Base-by-base conservation (phyloP, 1,140 invertebrate genomes). In the Semibalanus balanoides region DNA sequence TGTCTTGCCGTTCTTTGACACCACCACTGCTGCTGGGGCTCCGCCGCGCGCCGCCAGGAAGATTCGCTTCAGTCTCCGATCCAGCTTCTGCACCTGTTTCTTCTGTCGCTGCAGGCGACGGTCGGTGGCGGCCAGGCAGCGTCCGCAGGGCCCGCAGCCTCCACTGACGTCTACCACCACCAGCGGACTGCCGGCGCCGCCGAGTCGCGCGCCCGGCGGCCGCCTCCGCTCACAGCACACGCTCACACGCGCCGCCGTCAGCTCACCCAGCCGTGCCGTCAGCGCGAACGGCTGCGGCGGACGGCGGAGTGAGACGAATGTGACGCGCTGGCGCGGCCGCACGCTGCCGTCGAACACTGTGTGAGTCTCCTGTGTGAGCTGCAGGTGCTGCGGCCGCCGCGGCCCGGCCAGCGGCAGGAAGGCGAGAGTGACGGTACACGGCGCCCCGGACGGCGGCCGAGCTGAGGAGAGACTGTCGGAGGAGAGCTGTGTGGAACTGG, bases 361-460 rank as follows among this genome's bases (percentile, higher is more conserved):
- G 7, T 19, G 14, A 19, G 11, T 19, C 1, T 7, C 51, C 51
- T 64, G 51, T 7, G 14, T 14, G 14, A 64, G 14, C 22, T 19
- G 14, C 11, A 64, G 51, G 7, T 11, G 51, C 51, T 64, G 51
- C 11, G 51, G 51, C 22, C 22, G 11, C 11, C 51, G 51, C 51
- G 51, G 51, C 9, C 51, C 51, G 51, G 7, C 22, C 51, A 64
- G 51, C 51, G 51, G 51, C 51, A 64, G 51, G 31, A 35, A 74
- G 11, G 31, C 40, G 7, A 74, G 11, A 5, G 40, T 74, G 7
- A 74, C 73, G 0, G 40, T 74, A 25, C 40, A 31, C 25, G 30
- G 5, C 43, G 72, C 25, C 30, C 9, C 51, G 74, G 75, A 76
- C 31, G 17, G 75, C 73, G 29, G 75, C 72, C 69, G 73, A n/a